Base-by-base conservation (phyloP, 2,113 vertebrate genomes). In the Leucopsar rothschildi region DNA sequence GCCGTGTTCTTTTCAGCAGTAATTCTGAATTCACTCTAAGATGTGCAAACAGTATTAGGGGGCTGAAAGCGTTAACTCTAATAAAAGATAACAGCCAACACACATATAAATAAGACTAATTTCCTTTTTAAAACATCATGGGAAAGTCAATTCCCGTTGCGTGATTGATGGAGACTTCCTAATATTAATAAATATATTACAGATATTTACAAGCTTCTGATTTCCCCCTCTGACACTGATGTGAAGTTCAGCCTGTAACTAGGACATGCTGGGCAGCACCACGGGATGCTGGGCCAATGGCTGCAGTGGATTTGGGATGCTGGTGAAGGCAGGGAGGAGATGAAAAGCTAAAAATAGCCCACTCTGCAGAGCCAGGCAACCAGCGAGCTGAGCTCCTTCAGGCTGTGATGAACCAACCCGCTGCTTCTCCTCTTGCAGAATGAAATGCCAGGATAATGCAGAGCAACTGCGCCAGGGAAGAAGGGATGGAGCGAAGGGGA, bases 131-230 rank as follows among this genome's bases (percentile, higher is more conserved):
- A 94, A 93, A 97, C 89, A 79, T 63, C 56, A 84, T 18, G 88
- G 92, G 91, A 97, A 91, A 73, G 63, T 91, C 90, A 87, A 92
- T 96, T 95, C 91, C 95, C 76, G 28, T 4, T 78, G 63, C 65
- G 37, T 86, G 95, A 88, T 55, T 57, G 94, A 96, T 88, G 95
- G 93, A 80, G 87, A 47, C 78, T 92, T 95, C 96, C 96, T 94
- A 96, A 95, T 92, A 95, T 91, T 97, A 97, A 97, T 96, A 97
- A 95, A 96, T 97, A 98, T 96, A 94, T 90, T 98, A 98, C 97
- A 98, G 23, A 6, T 98, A 98, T 98, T 97, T 98, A 98, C 97
- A 98, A 91, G 50, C 65, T 84, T 89, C 92, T 50, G 89, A 50
- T 92, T 91, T 90, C 57, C 56, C 75, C 79, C 93, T 95, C 82